Conservation (phyloP, 2,888 invertebrate genomes). For the Apodemia mormo region DNA sequence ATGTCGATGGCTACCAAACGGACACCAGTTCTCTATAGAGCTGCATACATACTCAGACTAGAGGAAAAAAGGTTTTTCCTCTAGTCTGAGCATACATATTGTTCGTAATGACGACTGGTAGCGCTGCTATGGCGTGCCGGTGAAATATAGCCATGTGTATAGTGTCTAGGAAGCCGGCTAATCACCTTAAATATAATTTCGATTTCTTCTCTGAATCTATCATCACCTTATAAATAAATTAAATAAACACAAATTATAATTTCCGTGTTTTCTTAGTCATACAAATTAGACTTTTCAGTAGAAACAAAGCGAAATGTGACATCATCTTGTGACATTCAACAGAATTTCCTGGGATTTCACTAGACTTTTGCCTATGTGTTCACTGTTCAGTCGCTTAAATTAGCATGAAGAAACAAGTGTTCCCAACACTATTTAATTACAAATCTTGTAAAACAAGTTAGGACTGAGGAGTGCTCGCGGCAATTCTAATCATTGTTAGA, state of each 20-base stretch:
- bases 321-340: neutral
- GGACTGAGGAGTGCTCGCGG: constrained; percentile 41
- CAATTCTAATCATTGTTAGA: constrained; percentile 67
- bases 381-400: neutral
- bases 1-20: too few species aligned
- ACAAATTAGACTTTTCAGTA: neutral
- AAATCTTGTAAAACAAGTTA: constrained; percentile 40
- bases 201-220: neutral
- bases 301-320: neutral
- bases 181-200: neutral
- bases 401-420: constrained; percentile 6
- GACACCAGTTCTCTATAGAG: too few species aligned
- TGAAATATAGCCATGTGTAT: too few species aligned
- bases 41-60: too few species aligned
- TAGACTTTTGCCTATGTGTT: neutral
- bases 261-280: neutral
- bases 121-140: too few species aligned
- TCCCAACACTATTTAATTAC: constrained; percentile 33
- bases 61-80: too few species aligned
- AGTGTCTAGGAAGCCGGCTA: too few species aligned
- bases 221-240: neutral
- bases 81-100: too few species aligned
- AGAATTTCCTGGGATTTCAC: constrained; percentile 5
- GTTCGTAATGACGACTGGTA: too few species aligned
- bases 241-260: neutral